A percentile compares a stretch with the other conserved stretches of the same genome.
Conservation (phyloP, 1,140 invertebrate genomes). For the Schmidtea mediterranea region DNA sequence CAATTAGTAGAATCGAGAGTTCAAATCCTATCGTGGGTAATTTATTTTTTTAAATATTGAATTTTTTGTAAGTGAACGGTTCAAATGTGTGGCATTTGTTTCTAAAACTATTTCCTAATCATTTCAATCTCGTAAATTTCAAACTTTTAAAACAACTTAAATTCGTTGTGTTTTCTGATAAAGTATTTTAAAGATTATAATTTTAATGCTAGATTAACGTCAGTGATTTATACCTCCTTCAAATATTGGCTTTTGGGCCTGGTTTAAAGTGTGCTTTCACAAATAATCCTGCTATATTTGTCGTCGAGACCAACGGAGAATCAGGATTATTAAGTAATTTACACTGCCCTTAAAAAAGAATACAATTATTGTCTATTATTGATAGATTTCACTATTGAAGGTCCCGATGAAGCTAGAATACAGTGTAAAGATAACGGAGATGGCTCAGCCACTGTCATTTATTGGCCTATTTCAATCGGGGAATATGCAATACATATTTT, state of each 20-base stretch:
- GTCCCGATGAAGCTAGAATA: constrained; percentile 59
- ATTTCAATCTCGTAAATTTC: too few species aligned
- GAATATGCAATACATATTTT: constrained; percentile 67
- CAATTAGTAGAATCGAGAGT: too few species aligned
- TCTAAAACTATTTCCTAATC: too few species aligned
- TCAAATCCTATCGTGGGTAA: too few species aligned
- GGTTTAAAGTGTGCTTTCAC: constrained; percentile 53
- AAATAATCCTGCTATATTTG: constrained; percentile 52
- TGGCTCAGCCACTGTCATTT: constrained; percentile 51
- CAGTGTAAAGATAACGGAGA: constrained; percentile 61
- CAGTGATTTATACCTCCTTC: too few species aligned
- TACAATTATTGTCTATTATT: not conserved
- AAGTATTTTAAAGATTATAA: too few species aligned
- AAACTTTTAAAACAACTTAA: too few species aligned
- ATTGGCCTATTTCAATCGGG: constrained; percentile 53
- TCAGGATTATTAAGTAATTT: constrained; percentile 44
- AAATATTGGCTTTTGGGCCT: constrained; percentile 54
- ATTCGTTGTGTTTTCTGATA: too few species aligned
- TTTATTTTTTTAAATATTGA: too few species aligned
- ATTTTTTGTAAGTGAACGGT: too few species aligned
- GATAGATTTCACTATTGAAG: constrained; percentile 58
- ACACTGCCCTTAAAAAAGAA: constrained; percentile 6
- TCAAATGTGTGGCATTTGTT: too few species aligned
- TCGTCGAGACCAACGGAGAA: constrained; percentile 67
- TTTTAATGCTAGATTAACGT: too few species aligned